phyloP scores from a whole-genome alignment of 2,113 vertebrate genomes.

The Epinephelus moara region DNA sequence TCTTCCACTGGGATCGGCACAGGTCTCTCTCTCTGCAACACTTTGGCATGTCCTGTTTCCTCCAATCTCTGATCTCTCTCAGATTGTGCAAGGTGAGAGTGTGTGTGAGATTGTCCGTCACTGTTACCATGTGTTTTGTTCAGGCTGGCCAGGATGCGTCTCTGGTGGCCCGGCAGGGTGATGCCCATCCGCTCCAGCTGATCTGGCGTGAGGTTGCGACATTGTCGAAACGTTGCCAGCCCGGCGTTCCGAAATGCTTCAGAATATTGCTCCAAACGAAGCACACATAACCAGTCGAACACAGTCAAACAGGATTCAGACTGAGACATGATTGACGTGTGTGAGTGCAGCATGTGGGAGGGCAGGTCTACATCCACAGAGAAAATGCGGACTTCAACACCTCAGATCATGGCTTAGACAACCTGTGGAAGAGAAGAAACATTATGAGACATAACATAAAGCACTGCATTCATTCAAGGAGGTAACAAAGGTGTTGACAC shows the following conservation, averaged over 20 bases:
- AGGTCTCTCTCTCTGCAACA: constrained; percentile 24
- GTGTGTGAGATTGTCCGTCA: constrained; percentile 15
- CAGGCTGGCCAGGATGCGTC: constrained; percentile 90
- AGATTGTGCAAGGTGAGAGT: background rate
- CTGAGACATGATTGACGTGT: constrained; percentile 72
- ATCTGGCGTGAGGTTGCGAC: constrained; percentile 82
- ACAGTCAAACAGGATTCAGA: constrained; percentile 73
- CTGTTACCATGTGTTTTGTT: constrained; percentile 75
- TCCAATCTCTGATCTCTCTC: constrained; percentile 3
- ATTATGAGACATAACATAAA: background rate
- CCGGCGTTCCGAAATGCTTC: constrained; percentile 82
- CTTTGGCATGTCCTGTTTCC: background rate
- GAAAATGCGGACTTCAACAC: background rate
- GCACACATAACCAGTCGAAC: constrained; percentile 86
- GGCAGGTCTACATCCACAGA: constrained; percentile 20
- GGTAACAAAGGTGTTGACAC: background rate
- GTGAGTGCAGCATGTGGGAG: constrained; percentile 2
- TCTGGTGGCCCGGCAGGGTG: constrained; percentile 89
- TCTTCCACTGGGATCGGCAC: constrained; percentile 24
- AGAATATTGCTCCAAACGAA: constrained; percentile 92
- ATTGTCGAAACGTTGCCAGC: constrained; percentile 82
- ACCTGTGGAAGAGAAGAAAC: constrained; percentile 58
- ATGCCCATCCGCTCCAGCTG: constrained; percentile 87
- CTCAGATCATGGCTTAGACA: constrained; percentile 51
- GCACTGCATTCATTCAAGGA: background rate